Conservation (phyloP, 2,797 vertebrate species). For the Urocyon cinereoargenteus region DNA sequence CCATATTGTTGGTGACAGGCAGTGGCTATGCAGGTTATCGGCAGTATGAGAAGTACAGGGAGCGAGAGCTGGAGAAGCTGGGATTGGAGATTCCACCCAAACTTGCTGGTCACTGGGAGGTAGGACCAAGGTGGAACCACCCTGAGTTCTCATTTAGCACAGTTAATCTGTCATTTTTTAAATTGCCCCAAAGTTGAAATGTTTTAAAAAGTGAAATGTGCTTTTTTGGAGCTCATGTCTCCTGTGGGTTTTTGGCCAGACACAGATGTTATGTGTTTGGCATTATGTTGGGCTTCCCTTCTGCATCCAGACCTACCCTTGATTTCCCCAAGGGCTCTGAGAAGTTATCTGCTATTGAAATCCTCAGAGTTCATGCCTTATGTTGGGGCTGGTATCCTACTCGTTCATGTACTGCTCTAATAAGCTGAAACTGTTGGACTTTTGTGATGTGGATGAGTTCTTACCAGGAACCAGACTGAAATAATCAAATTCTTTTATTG, state of each 20-base stretch:
- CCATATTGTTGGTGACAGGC: constrained; percentile 91
- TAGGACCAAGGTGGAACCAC: constrained; percentile 83
- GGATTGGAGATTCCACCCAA: constrained; percentile 90
- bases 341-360: not conserved
- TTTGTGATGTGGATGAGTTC: constrained; percentile 77
- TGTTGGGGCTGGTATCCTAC: not conserved
- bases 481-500: constrained; percentile 56
- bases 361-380: not conserved
- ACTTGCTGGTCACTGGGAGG: constrained; percentile 92
- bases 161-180: not conserved
- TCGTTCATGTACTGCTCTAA: not conserved
- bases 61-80: constrained; percentile 86
- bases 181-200: not conserved
- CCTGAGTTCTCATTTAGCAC: not conserved
- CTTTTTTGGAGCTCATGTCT: constrained; percentile 15
- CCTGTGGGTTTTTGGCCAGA: not conserved
- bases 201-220: not conserved
- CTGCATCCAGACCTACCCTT: not conserved
- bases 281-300: not conserved
- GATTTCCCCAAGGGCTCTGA: not conserved
- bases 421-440: not conserved
- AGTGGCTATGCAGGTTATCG: constrained; percentile 94
- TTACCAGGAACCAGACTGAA: constrained; percentile 77
- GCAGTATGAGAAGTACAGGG: constrained; percentile 91
- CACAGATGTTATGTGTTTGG: not conserved